Evolutionary conservation across 2,113 vertebrate species (phyloP).

Genomic region (Callipepla squamata): DNA sequence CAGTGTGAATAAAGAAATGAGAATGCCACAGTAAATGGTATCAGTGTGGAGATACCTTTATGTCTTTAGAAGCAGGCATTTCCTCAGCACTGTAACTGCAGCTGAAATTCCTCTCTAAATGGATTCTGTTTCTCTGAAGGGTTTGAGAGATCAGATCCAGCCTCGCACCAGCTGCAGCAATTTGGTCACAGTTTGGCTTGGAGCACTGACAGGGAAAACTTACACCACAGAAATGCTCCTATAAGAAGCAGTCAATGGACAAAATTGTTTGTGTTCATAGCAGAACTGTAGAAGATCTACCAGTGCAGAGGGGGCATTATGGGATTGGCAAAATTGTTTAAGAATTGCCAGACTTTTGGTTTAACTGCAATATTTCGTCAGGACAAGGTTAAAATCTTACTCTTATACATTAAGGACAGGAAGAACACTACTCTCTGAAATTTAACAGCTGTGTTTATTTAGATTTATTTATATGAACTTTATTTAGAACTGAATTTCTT

Average conservation of each 20-base stretch:
- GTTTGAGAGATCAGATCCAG: background rate
- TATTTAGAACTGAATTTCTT: slow-evolving; percentile 34
- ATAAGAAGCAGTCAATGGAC: background rate
- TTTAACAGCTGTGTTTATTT: slow-evolving; percentile 38
- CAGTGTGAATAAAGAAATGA: background rate
- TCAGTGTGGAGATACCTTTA: background rate
- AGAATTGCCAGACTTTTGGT: background rate
- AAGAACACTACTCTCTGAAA: background rate
- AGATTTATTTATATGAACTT: slow-evolving; percentile 38
- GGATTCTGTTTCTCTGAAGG: background rate
- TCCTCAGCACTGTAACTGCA: background rate
- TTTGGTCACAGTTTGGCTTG: fast-evolving
- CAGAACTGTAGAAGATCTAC: background rate
- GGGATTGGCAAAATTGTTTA: background rate
- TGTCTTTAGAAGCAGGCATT: background rate
- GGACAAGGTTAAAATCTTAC: background rate
- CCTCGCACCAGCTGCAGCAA: fast-evolving
- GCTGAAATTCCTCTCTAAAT: background rate
- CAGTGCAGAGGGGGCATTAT: background rate
- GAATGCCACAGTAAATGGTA: fast-evolving
- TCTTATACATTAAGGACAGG: background rate
- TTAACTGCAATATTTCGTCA: background rate
- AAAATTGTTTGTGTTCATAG: background rate
- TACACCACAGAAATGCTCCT: background rate
- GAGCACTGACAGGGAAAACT: background rate